Evolutionary conservation across 2,797 vertebrate species (phyloP).

Genomic region (Liasis olivaceus): DNA sequence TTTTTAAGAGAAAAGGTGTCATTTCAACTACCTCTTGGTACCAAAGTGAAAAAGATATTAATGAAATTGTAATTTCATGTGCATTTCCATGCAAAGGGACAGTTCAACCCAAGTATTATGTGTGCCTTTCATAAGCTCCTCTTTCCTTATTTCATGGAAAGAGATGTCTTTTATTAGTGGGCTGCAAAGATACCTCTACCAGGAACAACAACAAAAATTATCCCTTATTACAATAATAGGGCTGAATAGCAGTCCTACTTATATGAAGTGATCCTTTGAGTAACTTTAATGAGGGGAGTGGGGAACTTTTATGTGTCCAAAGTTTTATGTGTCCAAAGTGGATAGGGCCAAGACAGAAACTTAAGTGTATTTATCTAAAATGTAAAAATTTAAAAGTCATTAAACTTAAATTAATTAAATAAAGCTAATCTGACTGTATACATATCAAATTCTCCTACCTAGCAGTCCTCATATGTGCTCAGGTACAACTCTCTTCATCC

Average conservation of each 20-base stretch:
- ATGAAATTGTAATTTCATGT: not conserved
- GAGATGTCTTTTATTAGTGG: not conserved
- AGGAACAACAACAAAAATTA: not conserved
- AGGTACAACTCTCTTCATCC: not conserved
- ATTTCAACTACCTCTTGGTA: not conserved
- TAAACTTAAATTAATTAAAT: no score
- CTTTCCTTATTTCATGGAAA: not conserved
- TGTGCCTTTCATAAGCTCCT: not conserved
- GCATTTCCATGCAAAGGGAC: not conserved
- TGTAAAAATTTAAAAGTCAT: no score
- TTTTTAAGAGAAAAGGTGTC: not conserved
- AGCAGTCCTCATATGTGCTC: not conserved
- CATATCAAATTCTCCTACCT: not conserved
- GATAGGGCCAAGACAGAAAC: no score
- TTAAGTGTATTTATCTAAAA: no score
- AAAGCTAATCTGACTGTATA: no score
- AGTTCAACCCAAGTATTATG: not conserved
- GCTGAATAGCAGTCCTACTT: not conserved
- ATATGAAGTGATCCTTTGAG: no score
- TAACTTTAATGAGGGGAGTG: not conserved
- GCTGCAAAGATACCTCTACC: not conserved
- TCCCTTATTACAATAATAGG: not conserved
- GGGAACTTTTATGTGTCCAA: no score
- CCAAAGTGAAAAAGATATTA: not conserved
- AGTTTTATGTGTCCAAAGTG: no score